phyloP scores from a whole-genome alignment of 2,797 vertebrate genomes.

The Melanogrammus aeglefinus region DNA sequence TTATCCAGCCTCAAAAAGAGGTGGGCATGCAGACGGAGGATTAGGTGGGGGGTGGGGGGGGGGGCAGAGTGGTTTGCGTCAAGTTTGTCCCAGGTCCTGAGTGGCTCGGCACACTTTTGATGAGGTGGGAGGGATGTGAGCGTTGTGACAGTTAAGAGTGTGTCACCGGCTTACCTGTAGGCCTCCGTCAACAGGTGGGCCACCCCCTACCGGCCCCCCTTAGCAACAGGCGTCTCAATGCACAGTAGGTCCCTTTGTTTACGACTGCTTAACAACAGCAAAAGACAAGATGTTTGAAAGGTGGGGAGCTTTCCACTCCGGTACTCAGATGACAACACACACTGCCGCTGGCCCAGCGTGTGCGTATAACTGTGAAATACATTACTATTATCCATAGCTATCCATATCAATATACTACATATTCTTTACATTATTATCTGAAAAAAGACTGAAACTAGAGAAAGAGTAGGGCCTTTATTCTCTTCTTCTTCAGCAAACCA shows the following conservation, averaged over 20 bases:
- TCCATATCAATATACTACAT: no score
- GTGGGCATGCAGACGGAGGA: background rate
- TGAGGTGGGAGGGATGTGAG: background rate
- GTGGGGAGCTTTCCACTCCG: no score
- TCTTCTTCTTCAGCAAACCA: background rate
- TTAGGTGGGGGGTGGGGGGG: conserved; percentile 9
- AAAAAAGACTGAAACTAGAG: background rate
- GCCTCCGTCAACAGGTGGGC: no score
- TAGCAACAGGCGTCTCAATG: background rate
- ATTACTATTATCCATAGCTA: background rate
- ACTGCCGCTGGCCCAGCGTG: no score
- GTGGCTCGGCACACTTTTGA: background rate
- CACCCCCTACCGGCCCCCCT: background rate
- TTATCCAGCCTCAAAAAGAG: conserved; percentile 8
- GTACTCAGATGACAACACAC: no score
- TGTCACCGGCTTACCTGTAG: no score
- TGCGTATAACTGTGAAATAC: background rate
- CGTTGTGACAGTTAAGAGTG: background rate
- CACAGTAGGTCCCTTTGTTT: background rate
- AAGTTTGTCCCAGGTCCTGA: conserved; percentile 8
- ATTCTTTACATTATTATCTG: no score
- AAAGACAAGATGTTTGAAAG: no score
- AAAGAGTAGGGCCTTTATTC: background rate
- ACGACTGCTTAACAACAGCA: background rate
- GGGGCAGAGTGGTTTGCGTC: conserved; percentile 2